phyloP scores from a whole-genome alignment of 2,113 vertebrate genomes.

The Columbina picui region DNA sequence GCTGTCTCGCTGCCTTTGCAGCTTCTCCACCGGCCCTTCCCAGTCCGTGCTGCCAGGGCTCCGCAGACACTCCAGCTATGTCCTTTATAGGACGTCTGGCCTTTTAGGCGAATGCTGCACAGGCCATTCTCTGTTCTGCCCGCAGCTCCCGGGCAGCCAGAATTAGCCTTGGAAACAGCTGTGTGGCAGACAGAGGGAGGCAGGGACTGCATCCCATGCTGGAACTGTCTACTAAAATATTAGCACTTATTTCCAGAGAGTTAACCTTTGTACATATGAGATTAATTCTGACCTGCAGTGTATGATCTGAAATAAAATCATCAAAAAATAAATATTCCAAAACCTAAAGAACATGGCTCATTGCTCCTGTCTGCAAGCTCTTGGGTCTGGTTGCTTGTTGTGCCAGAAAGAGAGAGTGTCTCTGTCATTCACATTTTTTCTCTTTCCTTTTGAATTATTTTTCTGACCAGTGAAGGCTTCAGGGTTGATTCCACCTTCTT shows the following conservation, averaged over 20 bases:
- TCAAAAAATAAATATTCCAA: background rate
- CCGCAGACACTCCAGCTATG: background rate
- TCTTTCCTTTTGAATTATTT: conserved; percentile 11
- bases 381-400: background rate
- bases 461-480: background rate
- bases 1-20: background rate
- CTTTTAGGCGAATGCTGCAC: background rate
- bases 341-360: background rate
- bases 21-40: accelerated
- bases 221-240: background rate
- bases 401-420: background rate
- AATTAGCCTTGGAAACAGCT: conserved; percentile 18
- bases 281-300: background rate
- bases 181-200: background rate
- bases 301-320: background rate
- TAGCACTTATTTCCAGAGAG: background rate
- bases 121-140: background rate
- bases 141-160: background rate
- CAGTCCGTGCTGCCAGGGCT: background rate
- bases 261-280: background rate
- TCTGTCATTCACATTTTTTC: conserved; percentile 30
- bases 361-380: conserved; percentile 11
- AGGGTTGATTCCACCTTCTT: background rate
- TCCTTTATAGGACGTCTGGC: background rate
- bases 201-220: background rate